These are phyloP conservation scores for Choreutis nemorana DNA, from an alignment of 2,888 invertebrate genomes.

Conservation along the genomic window DNA sequence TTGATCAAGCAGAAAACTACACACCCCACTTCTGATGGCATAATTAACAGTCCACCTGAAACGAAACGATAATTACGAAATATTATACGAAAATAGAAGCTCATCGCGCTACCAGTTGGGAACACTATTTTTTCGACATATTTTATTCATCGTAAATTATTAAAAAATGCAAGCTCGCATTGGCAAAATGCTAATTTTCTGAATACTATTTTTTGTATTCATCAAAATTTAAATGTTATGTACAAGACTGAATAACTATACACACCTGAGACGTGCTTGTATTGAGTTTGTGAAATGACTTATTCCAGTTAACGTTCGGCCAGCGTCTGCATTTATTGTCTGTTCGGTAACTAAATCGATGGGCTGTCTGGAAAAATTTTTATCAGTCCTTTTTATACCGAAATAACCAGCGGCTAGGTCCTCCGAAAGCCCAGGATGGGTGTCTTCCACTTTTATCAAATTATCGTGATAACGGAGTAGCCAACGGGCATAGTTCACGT, in stretches of 20 bases:
- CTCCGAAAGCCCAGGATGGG: constrained; percentile 12
- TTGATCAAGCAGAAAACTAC: constrained; percentile 7
- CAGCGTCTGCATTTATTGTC: constrained; percentile 27
- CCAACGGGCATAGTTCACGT: constrained; percentile 16
- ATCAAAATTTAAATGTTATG: background rate
- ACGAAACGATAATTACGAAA: constrained; percentile 1
- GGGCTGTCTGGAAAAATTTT: constrained; percentile 15
- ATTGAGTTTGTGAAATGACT: constrained; percentile 14
- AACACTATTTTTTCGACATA: too few species aligned
- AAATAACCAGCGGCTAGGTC: constrained; percentile 11
- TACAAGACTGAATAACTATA: background rate
- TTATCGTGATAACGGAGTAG: constrained; percentile 12
- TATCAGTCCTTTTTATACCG: constrained; percentile 13
- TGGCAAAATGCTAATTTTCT: too few species aligned
- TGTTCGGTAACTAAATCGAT: constrained; percentile 19
- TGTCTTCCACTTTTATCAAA: constrained; percentile 11
- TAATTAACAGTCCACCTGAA: constrained; percentile 15
- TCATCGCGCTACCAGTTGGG: too few species aligned
- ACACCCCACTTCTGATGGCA: constrained; percentile 14
- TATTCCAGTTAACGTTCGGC: constrained; percentile 18
- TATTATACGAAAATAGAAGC: too few species aligned
- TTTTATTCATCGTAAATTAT: too few species aligned
- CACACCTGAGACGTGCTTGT: constrained; percentile 12
- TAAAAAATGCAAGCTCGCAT: too few species aligned
- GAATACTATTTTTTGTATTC: background rate